phyloP scores from a whole-genome alignment of 2,797 vertebrate species.

The Acrossocheilus fasciatus region DNA sequence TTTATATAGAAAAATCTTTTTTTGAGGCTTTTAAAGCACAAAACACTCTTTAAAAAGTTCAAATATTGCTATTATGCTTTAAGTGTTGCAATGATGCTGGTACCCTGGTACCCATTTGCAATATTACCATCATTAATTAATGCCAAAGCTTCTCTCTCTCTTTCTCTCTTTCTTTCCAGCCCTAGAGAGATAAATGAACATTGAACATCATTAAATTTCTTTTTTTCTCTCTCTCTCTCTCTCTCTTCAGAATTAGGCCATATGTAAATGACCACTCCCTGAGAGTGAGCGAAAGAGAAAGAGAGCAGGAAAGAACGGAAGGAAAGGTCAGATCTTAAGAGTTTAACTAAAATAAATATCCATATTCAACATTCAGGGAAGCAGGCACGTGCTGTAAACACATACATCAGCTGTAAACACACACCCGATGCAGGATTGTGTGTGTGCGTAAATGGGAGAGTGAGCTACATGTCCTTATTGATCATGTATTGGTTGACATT shows the following conservation, averaged over 20 bases:
- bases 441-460: neutral
- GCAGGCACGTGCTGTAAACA: neutral
- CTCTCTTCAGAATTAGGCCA: conserved; percentile 41
- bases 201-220: conserved; percentile 26
- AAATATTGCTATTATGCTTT: conserved; percentile 1
- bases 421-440: neutral
- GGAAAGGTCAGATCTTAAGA: conserved; percentile 22
- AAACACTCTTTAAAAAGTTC: neutral
- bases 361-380: conserved; percentile 26
- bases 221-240: neutral
- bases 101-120: conserved; percentile 30
- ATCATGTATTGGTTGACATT: conserved; percentile 51
- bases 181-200: conserved; percentile 46
- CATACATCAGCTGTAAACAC: conserved; percentile 2
- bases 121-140: conserved; percentile 49
- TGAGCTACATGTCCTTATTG: conserved; percentile 39
- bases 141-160: conserved; percentile 39
- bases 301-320: neutral
- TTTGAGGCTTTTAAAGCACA: neutral
- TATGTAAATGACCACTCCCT: conserved; percentile 54
- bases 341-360: conserved; percentile 32
- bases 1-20: neutral
- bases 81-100: conserved; percentile 34
- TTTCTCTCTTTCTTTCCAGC: conserved; percentile 27
- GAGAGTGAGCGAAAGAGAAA: conserved; percentile 12